Conservation (phyloP, 30 jellyfish, hydroid and myxozoan genomes). For the Sanderia malayensis region DNA sequence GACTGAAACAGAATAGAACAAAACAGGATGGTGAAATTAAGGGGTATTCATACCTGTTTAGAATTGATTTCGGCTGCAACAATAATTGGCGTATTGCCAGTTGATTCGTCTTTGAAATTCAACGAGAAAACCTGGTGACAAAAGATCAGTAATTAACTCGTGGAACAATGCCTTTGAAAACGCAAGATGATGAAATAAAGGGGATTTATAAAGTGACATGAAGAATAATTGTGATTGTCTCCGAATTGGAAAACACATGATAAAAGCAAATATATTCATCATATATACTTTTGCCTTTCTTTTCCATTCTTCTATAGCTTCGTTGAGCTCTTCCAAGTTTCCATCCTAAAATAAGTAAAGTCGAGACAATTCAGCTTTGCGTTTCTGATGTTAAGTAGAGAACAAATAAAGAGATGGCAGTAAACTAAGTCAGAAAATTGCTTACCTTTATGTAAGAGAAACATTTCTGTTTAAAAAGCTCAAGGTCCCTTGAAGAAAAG, state of each 20-base stretch:
- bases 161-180: too few species aligned
- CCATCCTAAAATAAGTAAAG: background rate
- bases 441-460: slow-evolving; percentile 49
- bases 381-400: too few species aligned
- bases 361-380: too few species aligned
- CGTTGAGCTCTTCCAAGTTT: background rate
- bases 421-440: background rate
- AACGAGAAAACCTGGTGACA: slow-evolving; percentile 18
- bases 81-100: slow-evolving; percentile 60
- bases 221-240: too few species aligned
- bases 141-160: too few species aligned
- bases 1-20: too few species aligned
- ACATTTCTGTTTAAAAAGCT: slow-evolving; percentile 50
- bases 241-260: too few species aligned
- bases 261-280: too few species aligned
- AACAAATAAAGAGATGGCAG: background rate
- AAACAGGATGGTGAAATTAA: too few species aligned
- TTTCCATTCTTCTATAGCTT: background rate
- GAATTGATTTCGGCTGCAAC: slow-evolving; percentile 34
- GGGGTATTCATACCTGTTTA: slow-evolving; percentile 26
- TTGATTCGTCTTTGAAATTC: slow-evolving; percentile 28
- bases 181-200: too few species aligned
- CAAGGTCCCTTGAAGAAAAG: slow-evolving; percentile 44
- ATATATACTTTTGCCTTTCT: background rate
- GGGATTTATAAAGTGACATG: too few species aligned